Evolutionary conservation across 2,113 vertebrate genomes (phyloP), one percentile per base, ranked within the genome.

Genomic region (Megaceryle maxima): DNA sequence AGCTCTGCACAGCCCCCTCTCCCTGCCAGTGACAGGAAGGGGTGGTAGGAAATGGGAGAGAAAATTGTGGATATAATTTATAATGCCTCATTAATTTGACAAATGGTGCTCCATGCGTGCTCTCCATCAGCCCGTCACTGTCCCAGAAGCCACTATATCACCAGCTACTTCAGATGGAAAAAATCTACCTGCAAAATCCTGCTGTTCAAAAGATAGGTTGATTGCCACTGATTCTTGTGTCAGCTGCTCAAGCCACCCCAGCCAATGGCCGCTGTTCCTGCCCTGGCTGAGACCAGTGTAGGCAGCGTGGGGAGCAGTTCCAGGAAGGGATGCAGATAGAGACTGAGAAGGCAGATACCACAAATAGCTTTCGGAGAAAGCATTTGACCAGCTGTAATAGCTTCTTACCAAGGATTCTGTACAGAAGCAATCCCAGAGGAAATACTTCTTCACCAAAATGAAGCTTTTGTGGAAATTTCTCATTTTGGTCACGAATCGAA

Each of bases 21-120:
- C 85, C 63, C 72, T 70, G 70, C 78, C 83, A 68, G 91, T 4
- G 62, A 82, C 83, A 92, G 79, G 91, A 97, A 93, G 73, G 93
- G 85, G 90, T 9, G 53, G 91, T 10, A 20, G 74, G 83, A 93
- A 96, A 92, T 43, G 63, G 88, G 60, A 97, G 92, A 93, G 90
- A 83, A 95, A 95, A 92, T 79, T 81, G 96, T 81, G 92, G 92
- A 33, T 81, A 77, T 93, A 86, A 93, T 95, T 97, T 96, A 88
- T 87, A 82, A 94, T 51, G 95, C 93, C 94, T 96, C 94, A 87
- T 96, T 96, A 95, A 95, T 93, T 94, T 95, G 96, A 95, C 90
- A 90, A 96, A 94, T 80, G 93, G 76, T 0, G 62, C 94, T 44
- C 70, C 88, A 70, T n/a, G 85, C 76, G 19, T 74, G 90, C 82